Percentiles rank a stretch among this genome's conserved stretches.
Evolutionary conservation across 2,888 invertebrate species (phyloP).

Genomic region (Nephrotoma flavescens): DNA sequence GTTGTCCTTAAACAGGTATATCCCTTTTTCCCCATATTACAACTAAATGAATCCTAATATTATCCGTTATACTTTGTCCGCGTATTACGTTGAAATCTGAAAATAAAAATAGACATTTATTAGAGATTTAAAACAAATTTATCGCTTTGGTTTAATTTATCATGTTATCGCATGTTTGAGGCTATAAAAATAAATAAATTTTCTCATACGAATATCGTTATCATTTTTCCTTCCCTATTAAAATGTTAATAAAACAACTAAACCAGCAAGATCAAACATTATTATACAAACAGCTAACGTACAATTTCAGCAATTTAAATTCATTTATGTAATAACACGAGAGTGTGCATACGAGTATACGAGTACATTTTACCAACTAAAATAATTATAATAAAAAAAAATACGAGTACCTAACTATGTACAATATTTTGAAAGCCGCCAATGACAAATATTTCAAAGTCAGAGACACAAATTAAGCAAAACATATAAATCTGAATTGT

Average conservation of each 20-base stretch:
- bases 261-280: neutral
- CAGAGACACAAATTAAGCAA: neutral
- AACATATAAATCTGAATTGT: neutral
- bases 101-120: neutral
- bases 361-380: neutral
- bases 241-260: neutral
- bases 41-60: constrained; percentile 23
- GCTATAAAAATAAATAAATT: neutral
- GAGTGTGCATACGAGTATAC: neutral
- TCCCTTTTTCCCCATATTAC: constrained; percentile 43
- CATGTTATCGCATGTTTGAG: neutral
- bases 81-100: neutral
- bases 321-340: neutral
- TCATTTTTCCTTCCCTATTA: neutral
- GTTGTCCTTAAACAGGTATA: constrained; percentile 63
- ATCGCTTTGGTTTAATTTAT: neutral
- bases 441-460: neutral
- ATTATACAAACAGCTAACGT: neutral
- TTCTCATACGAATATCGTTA: neutral
- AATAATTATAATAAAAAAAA: neutral
- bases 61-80: constrained; percentile 9
- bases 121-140: neutral
- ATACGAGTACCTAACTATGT: no score
- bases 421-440: neutral
- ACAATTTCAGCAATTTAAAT: neutral